Conservation (phyloP, 2,888 invertebrate genomes). For the Lasioglossum villosulum region DNA sequence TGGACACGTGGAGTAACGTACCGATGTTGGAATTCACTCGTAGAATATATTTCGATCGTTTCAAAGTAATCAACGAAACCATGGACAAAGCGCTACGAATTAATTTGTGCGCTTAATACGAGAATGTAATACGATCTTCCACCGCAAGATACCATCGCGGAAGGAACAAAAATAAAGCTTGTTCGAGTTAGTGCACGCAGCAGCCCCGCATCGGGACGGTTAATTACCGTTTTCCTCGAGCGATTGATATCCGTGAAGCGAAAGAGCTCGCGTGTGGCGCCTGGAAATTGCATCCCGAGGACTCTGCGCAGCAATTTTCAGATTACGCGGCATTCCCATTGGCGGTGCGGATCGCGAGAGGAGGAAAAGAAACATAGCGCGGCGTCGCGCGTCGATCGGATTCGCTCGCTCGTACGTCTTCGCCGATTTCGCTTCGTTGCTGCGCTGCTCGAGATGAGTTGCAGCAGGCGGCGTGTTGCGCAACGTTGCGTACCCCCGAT, state of each 20-base stretch:
- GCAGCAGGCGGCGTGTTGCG: constrained; percentile 9
- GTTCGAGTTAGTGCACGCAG: not conserved
- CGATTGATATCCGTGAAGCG: constrained; percentile 17
- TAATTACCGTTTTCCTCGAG: constrained; percentile 24
- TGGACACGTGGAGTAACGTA: not conserved
- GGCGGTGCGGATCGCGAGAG: not conserved
- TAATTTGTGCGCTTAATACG: too few relatives aligned
- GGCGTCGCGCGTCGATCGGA: not conserved
- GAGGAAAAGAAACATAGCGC: not conserved
- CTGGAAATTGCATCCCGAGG: constrained; percentile 8
- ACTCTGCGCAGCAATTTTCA: not conserved
- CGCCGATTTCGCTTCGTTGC: not conserved
- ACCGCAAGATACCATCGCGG: not conserved
- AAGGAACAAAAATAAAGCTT: not conserved
- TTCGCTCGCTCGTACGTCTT: not conserved
- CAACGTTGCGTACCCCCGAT: constrained; percentile 20
- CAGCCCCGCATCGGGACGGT: not conserved
- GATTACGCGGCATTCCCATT: not conserved
- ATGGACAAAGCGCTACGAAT: too few relatives aligned
- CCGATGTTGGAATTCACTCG: not conserved
- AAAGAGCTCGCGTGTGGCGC: not conserved
- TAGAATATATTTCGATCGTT: too few relatives aligned
- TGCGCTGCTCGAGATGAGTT: not conserved
- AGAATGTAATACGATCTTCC: too few relatives aligned
- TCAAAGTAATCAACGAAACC: too few relatives aligned